A percentile compares a stretch with the other conserved stretches of the same genome.
Conservation (phyloP, 2,888 invertebrate genomes). For the Tubulanus polymorphus region DNA sequence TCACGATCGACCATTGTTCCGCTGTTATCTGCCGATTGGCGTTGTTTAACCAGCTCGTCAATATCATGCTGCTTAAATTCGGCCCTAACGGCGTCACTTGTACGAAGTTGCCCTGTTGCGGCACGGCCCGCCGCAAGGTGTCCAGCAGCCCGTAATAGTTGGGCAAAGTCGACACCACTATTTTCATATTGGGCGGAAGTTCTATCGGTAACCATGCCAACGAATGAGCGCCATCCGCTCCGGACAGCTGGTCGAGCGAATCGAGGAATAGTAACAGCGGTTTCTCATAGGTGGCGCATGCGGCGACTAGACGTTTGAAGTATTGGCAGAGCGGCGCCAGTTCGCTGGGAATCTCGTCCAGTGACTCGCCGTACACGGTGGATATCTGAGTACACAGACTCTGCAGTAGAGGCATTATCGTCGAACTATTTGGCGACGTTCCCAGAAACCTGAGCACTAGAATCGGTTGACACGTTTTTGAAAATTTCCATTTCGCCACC, state of each 20-base stretch:
- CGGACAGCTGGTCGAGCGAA: constrained; percentile 94
- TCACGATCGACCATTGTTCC: constrained; percentile 90
- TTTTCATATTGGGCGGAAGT: constrained; percentile 83
- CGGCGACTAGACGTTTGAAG: constrained; percentile 89
- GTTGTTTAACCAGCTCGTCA: constrained; percentile 75
- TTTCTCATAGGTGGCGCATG: constrained; percentile 55
- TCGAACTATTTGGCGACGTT: constrained; percentile 94
- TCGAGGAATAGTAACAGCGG: constrained; percentile 89
- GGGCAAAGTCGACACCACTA: constrained; percentile 69
- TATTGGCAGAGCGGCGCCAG: constrained; percentile 91
- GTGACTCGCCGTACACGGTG: constrained; percentile 34
- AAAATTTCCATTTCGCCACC: no score
- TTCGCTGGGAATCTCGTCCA: constrained; percentile 90
- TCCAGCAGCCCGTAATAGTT: constrained; percentile 40
- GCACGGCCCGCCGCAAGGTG: constrained; percentile 35
- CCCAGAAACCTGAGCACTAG: constrained; percentile 89
- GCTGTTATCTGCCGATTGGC: constrained; percentile 63
- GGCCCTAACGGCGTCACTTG: constrained; percentile 67
- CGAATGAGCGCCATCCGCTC: constrained; percentile 89
- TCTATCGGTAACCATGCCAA: constrained; percentile 93
- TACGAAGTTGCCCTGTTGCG: constrained; percentile 29
- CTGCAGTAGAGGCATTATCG: constrained; percentile 86
- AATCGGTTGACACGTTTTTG: constrained; percentile 61
- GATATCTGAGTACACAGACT: constrained; percentile 94
- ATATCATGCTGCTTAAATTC: constrained; percentile 87